Evolutionary conservation across 2,113 vertebrate species (phyloP).

Genomic region (Calyptomena viridis): DNA sequence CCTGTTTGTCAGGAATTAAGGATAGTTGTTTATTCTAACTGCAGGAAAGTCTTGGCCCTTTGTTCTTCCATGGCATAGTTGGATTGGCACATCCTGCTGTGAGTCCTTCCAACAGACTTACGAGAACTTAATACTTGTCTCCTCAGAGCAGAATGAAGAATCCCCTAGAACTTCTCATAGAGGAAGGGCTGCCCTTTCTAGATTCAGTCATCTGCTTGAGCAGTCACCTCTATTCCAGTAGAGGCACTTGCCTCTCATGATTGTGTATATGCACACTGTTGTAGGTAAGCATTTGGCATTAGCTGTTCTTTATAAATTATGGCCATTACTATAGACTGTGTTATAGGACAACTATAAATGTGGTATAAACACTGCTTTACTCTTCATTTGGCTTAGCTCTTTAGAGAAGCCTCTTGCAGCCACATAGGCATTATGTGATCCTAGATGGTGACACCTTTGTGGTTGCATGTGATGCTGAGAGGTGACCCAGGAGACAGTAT

Average conservation of each 20-base stretch:
- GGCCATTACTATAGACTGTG: not conserved
- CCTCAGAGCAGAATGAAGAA: not conserved
- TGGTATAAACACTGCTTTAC: not conserved
- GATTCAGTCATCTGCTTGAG: not conserved
- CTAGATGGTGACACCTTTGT: not conserved
- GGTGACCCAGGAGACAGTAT: not conserved
- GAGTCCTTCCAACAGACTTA: constrained; percentile 3
- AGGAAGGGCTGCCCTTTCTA: not conserved
- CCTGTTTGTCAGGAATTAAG: constrained; percentile 30
- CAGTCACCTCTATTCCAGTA: not conserved
- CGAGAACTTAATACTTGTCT: constrained; percentile 23
- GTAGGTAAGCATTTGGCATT: not conserved
- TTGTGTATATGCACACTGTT: not conserved
- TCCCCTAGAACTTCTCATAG: not conserved
- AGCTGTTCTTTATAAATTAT: not conserved
- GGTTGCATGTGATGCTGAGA: not conserved
- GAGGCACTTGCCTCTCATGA: not conserved
- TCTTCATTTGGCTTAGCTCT: not conserved
- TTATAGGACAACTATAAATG: not conserved
- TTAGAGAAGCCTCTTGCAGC: not conserved
- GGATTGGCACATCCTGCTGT: constrained; percentile 12
- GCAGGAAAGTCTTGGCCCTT: not conserved
- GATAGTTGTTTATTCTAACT: constrained; percentile 18
- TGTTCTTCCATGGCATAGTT: not conserved
- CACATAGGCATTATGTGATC: not conserved